Evolutionary conservation across 2,888 invertebrate genomes (phyloP).

Genomic region (Ceraclea dissimilis): DNA sequence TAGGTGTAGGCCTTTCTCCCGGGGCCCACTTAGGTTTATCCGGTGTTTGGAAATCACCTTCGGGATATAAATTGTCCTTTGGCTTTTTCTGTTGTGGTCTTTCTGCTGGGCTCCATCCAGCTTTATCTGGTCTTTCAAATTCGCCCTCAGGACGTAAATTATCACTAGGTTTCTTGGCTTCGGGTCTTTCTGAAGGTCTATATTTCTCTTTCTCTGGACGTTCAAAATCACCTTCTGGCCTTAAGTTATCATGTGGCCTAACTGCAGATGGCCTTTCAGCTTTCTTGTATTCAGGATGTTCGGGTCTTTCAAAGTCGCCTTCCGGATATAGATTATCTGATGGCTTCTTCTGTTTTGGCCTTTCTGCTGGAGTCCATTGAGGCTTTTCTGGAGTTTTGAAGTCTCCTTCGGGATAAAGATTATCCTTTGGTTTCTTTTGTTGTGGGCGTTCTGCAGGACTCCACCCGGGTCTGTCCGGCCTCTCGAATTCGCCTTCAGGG

Average conservation of each 20-base stretch:
- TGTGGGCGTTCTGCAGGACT: constrained; percentile 37
- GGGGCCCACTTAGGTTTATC: constrained; percentile 29
- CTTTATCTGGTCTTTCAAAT: constrained; percentile 34
- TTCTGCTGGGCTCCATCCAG: constrained; percentile 34
- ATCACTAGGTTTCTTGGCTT: constrained; percentile 41
- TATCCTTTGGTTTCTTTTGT: constrained; percentile 36
- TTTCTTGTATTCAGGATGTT: constrained; percentile 36
- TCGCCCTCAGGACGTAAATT: constrained; percentile 33
- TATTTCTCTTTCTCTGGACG: constrained; percentile 31
- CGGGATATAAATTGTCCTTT: constrained; percentile 31
- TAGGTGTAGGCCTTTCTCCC: constrained; percentile 29
- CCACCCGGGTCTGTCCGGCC: constrained; percentile 39
- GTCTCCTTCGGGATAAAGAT: constrained; percentile 37
- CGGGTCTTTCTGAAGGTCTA: constrained; percentile 35
- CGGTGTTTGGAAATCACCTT: constrained; percentile 34
- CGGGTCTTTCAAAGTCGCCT: constrained; percentile 44
- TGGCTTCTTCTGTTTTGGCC: constrained; percentile 32
- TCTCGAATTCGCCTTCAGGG: constrained; percentile 49
- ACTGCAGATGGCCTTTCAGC: constrained; percentile 32
- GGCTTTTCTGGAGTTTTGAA: constrained; percentile 32
- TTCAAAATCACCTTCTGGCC: constrained; percentile 35
- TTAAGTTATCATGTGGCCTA: constrained; percentile 39
- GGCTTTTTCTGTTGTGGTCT: constrained; percentile 35
- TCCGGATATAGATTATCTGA: constrained; percentile 44
- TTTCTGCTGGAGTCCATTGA: constrained; percentile 25